Evolutionary conservation across 2,888 invertebrate species (phyloP).

Genomic region (Priocnemis perturbator): DNA sequence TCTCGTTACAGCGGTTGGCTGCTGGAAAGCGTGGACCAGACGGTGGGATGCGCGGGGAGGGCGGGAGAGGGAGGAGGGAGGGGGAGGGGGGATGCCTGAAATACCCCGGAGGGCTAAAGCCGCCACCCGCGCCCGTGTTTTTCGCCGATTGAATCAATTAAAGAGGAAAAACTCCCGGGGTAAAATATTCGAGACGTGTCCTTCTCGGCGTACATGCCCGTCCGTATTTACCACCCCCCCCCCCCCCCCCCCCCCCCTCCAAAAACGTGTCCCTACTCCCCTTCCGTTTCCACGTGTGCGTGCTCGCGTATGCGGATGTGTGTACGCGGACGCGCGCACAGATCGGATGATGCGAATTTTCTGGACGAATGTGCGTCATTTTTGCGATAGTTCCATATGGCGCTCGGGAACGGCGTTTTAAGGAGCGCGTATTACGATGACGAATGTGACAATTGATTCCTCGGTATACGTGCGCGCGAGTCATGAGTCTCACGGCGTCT

Average conservation of each 20-base stretch:
- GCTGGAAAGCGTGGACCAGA: constrained; percentile 37
- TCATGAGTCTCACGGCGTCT: too few species aligned
- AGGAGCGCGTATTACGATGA: too few species aligned
- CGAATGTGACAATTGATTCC: too few species aligned
- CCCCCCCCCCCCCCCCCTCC: too few species aligned
- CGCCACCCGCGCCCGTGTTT: constrained; percentile 68
- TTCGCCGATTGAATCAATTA: constrained; percentile 76
- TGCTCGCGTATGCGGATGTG: constrained; percentile 30
- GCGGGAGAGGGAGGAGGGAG: constrained; percentile 34
- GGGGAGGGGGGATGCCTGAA: constrained; percentile 34
- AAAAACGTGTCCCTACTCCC: too few species aligned
- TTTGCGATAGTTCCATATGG: too few species aligned
- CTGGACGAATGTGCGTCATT: too few species aligned
- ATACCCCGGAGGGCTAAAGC: constrained; percentile 3
- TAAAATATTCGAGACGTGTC: constrained; percentile 67
- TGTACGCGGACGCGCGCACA: constrained; percentile 43
- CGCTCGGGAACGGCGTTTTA: too few species aligned
- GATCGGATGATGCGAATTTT: constrained; percentile 4
- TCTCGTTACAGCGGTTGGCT: constrained; percentile 73
- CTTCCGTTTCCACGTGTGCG: constrained; percentile 46
- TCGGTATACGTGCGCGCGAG: too few species aligned
- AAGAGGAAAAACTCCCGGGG: constrained; percentile 70
- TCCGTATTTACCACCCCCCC: neutral
- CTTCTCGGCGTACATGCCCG: constrained; percentile 42
- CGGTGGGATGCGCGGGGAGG: constrained; percentile 64